Percentiles rank a stretch among this genome's conserved stretches.
These are phyloP conservation scores for Dinocampus coccinellae DNA, from an alignment of 2,888 invertebrate species.

Conservation along the genomic window DNA sequence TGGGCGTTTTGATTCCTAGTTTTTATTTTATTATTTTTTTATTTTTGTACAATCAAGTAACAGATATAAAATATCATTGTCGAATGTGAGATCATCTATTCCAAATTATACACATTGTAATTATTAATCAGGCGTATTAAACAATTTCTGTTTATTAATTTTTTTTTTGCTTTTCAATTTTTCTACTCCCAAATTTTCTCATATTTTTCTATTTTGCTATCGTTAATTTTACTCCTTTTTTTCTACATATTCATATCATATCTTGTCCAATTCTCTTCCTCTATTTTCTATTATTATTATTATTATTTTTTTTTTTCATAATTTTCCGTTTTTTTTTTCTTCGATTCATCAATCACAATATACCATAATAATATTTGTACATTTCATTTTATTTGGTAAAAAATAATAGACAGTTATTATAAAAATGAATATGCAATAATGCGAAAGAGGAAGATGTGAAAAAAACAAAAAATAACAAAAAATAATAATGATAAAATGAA, in stretches of 20 bases:
- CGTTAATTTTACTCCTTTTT: background rate
- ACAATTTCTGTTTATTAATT: too few relatives aligned
- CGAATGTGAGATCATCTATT: too few relatives aligned
- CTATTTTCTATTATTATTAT: background rate
- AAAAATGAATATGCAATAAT: background rate
- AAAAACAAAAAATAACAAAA: background rate
- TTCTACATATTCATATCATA: background rate
- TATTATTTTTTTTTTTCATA: background rate
- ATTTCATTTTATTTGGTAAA: background rate
- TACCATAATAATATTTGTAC: background rate
- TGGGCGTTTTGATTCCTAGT: too few relatives aligned
- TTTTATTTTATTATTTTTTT: too few relatives aligned
- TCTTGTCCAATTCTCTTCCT: too few relatives aligned
- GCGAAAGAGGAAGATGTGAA: background rate
- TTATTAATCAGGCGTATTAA: too few relatives aligned
- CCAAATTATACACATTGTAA: too few relatives aligned
- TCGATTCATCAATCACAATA: conserved; percentile 7
- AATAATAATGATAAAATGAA: background rate
- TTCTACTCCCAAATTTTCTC: too few relatives aligned
- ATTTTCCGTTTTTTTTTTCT: background rate
- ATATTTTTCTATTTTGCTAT: too few relatives aligned
- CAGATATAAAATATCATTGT: too few relatives aligned
- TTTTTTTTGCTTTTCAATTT: too few relatives aligned
- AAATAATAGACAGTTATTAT: background rate
- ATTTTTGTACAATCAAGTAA: too few relatives aligned